These are phyloP conservation scores for Echinops telfairi DNA, from an alignment of 2,113 vertebrate species.

Conservation along the genomic window DNA sequence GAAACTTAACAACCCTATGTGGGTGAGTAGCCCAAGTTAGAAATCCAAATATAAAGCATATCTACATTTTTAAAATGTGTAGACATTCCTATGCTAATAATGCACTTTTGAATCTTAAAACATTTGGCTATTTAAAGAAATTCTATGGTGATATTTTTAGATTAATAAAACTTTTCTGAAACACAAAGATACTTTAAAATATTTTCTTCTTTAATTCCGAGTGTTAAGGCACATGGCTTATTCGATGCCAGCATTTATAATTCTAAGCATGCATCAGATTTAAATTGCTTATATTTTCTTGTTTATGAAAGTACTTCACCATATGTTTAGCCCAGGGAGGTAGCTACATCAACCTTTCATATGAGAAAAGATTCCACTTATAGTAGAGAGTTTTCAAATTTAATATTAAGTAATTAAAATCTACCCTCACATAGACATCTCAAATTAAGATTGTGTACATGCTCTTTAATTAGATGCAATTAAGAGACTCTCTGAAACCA, in stretches of 20 bases:
- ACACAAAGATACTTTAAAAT: conserved; percentile 2
- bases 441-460: conserved; percentile 83
- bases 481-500: conserved; percentile 76
- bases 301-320: conserved; percentile 49
- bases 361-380: conserved; percentile 67
- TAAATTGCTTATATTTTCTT: conserved; percentile 66
- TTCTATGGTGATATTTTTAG: background rate
- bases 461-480: conserved; percentile 81
- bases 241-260: conserved; percentile 25
- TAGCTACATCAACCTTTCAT: conserved; percentile 45
- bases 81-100: conserved; percentile 20
- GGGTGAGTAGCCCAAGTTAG: background rate
- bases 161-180: conserved; percentile 3
- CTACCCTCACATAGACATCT: conserved; percentile 73
- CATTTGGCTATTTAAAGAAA: background rate
- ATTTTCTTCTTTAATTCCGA: conserved; percentile 39
- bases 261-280: conserved; percentile 39
- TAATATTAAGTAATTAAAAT: conserved; percentile 82
- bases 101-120: background rate
- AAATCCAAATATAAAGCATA: conserved; percentile 13
- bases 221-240: conserved; percentile 23
- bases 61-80: background rate
- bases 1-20: background rate
- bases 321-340: conserved; percentile 64
- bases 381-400: conserved; percentile 67